Evolutionary conservation across 2,113 vertebrate genomes (phyloP).

Genomic region (Tilapia sparmanii): DNA sequence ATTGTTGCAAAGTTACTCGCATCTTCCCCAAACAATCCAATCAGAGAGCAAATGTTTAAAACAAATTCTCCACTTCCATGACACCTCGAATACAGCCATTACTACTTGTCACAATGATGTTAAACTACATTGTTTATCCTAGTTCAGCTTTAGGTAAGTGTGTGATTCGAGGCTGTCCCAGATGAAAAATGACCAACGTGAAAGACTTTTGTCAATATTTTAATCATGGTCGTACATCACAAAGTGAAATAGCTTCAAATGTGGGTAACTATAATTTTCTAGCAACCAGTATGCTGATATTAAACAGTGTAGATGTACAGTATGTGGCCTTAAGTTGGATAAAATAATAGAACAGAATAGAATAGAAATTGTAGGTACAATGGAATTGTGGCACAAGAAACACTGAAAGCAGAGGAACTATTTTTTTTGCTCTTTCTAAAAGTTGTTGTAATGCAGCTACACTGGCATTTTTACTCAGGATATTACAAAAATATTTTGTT

Average conservation of each 20-base stretch:
- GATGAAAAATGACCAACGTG: neutral
- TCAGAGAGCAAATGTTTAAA: neutral
- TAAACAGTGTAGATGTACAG: neutral
- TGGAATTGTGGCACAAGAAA: neutral
- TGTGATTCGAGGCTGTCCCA: neutral
- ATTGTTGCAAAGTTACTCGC: neutral
- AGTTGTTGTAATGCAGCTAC: neutral
- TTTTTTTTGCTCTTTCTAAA: neutral
- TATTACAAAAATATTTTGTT: neutral
- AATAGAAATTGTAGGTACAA: neutral
- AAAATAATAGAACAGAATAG: neutral
- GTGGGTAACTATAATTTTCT: neutral
- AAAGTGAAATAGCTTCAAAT: neutral
- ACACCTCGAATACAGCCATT: fast-evolving
- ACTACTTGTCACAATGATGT: neutral
- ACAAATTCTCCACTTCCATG: neutral
- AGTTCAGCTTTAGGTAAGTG: neutral
- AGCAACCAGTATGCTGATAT: neutral
- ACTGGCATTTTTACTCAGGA: neutral
- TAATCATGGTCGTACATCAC: neutral
- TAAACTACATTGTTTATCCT: fast-evolving
- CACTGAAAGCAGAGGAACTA: neutral
- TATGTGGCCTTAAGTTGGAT: neutral
- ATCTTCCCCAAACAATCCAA: neutral
- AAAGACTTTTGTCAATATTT: neutral